phyloP scores from a whole-genome alignment of 2,888 invertebrate genomes.

The Notodonta dromedarius region DNA sequence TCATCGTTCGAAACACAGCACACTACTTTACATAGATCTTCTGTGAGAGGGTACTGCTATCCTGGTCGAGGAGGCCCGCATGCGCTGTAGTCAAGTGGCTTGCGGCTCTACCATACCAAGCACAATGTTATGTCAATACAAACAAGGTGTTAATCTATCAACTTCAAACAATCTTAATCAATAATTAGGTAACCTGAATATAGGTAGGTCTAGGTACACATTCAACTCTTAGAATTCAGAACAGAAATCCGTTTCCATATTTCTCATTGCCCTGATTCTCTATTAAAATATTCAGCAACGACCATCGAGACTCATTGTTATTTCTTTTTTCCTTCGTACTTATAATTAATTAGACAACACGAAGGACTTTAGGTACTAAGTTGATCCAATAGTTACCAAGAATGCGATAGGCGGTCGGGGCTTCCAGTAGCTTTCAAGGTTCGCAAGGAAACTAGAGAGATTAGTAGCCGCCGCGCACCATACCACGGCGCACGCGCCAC shows the following conservation, averaged over 20 bases:
- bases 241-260: not conserved
- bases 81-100: no score
- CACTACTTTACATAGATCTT: no score
- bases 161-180: no score
- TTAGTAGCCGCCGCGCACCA: conserved; percentile 67
- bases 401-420: conserved; percentile 61
- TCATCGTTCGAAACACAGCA: no score
- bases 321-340: conserved; percentile 19
- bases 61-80: no score
- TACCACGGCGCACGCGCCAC: conserved; percentile 70
- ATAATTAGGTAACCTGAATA: no score
- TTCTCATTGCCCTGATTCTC: not conserved
- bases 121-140: no score
- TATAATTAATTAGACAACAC: conserved; percentile 18
- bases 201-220: not conserved
- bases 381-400: conserved; percentile 47
- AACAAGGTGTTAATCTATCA: no score
- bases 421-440: conserved; percentile 78
- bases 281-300: not conserved
- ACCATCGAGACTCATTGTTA: not conserved
- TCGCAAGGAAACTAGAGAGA: conserved; percentile 47
- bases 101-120: no score
- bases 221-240: no score
- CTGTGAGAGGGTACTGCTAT: no score
- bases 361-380: conserved; percentile 36